Conservation (phyloP, 2,113 vertebrate genomes). For the Raja brachyura region DNA sequence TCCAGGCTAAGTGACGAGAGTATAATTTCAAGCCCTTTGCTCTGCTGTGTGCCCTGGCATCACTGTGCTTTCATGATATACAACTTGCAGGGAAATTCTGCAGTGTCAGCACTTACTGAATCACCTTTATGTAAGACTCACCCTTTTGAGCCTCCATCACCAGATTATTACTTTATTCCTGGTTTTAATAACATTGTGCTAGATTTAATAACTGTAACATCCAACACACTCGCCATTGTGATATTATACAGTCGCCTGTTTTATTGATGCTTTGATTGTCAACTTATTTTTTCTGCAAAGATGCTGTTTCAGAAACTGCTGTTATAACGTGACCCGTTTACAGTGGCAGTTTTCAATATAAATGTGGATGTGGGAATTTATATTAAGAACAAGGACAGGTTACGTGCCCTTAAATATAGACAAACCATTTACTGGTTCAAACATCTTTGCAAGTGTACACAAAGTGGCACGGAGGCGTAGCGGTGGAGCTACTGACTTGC, state of each 20-base stretch:
- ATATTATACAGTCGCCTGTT: neutral
- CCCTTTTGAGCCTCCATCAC: too few species aligned
- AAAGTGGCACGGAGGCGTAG: too few species aligned
- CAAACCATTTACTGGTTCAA: neutral
- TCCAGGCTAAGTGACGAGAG: neutral
- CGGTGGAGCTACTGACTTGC: too few species aligned
- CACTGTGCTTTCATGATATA: neutral
- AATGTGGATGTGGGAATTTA: too few species aligned
- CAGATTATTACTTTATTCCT: neutral
- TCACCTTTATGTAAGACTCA: neutral
- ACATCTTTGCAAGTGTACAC: too few species aligned
- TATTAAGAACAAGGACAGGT: neutral
- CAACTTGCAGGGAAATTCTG: neutral
- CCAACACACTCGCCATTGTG: neutral
- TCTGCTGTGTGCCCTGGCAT: neutral
- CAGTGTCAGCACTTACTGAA: neutral
- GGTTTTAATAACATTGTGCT: constrained; percentile 19
- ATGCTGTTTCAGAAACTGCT: neutral
- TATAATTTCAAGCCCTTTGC: neutral
- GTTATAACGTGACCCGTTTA: neutral
- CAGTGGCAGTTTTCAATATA: neutral
- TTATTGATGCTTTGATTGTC: constrained; percentile 19
- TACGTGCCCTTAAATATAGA: neutral
- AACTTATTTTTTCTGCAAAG: neutral
- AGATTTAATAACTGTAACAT: constrained; percentile 9